Conservation (phyloP, 2,797 vertebrate species). For the Triplophysa yarkandensis region DNA sequence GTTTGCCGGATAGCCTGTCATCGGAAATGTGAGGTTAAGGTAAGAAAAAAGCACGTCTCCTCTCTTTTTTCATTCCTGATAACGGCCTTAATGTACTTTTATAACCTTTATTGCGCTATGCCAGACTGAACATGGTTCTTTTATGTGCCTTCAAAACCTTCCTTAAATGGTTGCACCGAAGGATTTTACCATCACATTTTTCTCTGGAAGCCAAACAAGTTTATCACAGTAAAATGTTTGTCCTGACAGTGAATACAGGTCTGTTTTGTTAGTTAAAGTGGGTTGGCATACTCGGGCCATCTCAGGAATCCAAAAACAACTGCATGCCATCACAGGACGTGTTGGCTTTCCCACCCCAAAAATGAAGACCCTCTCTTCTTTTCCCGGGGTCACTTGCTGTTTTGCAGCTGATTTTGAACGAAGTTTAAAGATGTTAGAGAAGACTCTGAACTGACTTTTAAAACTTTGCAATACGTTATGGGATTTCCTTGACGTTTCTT, state of each 20-base stretch:
- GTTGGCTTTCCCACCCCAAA: constrained; percentile 71
- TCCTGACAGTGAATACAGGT: constrained; percentile 56
- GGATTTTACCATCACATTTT: constrained; percentile 31
- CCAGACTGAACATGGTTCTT: background rate
- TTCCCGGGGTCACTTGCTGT: constrained; percentile 42
- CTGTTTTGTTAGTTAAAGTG: constrained; percentile 27
- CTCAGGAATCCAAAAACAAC: constrained; percentile 72
- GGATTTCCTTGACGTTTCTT: background rate
- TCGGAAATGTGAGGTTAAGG: constrained; percentile 93
- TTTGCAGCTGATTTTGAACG: background rate
- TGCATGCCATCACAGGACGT: constrained; percentile 66
- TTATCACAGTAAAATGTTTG: constrained; percentile 55
- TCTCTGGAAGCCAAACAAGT: constrained; percentile 46
- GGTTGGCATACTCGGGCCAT: constrained; percentile 57
- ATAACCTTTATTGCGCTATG: background rate
- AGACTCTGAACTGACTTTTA: no score
- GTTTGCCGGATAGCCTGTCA: constrained; percentile 90
- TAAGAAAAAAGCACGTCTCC: constrained; percentile 70
- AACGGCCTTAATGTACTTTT: background rate
- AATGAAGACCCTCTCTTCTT: constrained; percentile 60
- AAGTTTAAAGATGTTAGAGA: background rate
- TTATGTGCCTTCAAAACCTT: constrained; percentile 17
- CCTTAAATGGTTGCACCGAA: constrained; percentile 29
- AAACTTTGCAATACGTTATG: background rate
- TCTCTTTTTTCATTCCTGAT: background rate